phyloP scores from a whole-genome alignment of 2,888 invertebrate genomes.

The Melinopterus prodromus region DNA sequence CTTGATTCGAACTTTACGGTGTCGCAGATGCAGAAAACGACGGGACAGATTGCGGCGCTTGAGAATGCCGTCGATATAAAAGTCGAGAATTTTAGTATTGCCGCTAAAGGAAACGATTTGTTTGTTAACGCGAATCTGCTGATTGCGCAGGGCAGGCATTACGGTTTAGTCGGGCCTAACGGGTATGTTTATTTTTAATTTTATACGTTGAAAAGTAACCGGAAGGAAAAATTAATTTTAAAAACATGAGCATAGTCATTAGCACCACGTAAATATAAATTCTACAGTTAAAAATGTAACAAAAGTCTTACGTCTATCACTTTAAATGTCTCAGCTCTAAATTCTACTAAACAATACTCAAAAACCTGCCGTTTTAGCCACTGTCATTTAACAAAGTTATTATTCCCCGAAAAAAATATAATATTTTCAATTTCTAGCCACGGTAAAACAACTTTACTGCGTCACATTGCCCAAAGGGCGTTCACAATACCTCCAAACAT shows the following conservation, averaged over 20 bases:
- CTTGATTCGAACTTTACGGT: slow-evolving; percentile 95
- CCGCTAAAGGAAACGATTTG: slow-evolving; percentile 96
- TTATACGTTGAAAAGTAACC: too few relatives aligned
- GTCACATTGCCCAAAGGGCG: slow-evolving; percentile 90
- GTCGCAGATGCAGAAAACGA: slow-evolving; percentile 81
- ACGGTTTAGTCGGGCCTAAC: slow-evolving; percentile 98
- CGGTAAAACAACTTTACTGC: slow-evolving; percentile 95
- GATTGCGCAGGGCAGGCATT: slow-evolving; percentile 92
- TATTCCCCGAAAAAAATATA: neutral
- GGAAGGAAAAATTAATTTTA: too few relatives aligned
- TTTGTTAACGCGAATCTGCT: slow-evolving; percentile 95
- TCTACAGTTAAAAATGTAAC: too few relatives aligned
- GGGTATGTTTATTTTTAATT: slow-evolving; percentile 70
- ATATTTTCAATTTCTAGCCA: slow-evolving; percentile 69
- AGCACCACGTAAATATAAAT: too few relatives aligned
- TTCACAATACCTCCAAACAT: slow-evolving; percentile 96
- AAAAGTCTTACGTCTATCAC: too few relatives aligned
- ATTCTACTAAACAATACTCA: too few relatives aligned
- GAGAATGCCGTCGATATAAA: slow-evolving; percentile 98
- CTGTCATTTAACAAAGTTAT: neutral
- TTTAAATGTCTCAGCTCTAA: too few relatives aligned
- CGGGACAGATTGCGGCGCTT: slow-evolving; percentile 78
- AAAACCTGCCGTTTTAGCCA: neutral
- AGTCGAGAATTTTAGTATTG: slow-evolving; percentile 97
- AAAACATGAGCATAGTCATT: too few relatives aligned